Evolutionary conservation across 2,888 invertebrate species (phyloP).

Genomic region (Hofmannophila pseudospretella): DNA sequence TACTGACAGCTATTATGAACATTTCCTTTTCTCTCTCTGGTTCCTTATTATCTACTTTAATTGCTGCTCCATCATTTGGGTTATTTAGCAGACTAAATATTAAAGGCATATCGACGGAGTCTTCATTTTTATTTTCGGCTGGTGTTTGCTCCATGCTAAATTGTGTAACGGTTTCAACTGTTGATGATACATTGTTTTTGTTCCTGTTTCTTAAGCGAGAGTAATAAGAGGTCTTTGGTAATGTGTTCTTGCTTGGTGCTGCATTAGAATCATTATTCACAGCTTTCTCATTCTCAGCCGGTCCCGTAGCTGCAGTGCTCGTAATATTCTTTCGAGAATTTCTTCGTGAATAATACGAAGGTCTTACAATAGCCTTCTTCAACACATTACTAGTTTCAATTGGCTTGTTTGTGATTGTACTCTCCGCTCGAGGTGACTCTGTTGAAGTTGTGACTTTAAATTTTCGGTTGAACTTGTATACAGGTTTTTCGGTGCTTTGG

Average conservation of each 20-base stretch:
- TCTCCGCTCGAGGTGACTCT: conserved; percentile 34
- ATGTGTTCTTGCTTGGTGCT: conserved; percentile 5
- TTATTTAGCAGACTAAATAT: conserved; percentile 50
- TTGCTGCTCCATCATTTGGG: conserved; percentile 27
- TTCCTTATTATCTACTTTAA: conserved; percentile 21
- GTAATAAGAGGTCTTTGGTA: conserved; percentile 61
- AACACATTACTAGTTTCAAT: conserved; percentile 29
- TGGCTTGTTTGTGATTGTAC: conserved; percentile 29
- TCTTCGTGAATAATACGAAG: conserved; percentile 49
- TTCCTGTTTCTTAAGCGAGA: conserved; percentile 43
- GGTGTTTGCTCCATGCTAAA: conserved; percentile 14
- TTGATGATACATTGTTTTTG: conserved; percentile 10
- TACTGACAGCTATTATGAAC: conserved; percentile 52
- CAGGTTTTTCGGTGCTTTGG: conserved; percentile 35
- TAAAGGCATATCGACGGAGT: conserved; percentile 45
- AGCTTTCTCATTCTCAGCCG: conserved; percentile 21
- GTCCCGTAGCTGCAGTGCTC: conserved; percentile 29
- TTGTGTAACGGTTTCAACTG: conserved; percentile 15
- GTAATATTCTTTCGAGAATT: conserved; percentile 27
- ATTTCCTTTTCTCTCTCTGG: conserved; percentile 30
- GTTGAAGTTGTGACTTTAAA: conserved; percentile 44
- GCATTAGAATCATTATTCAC: conserved; percentile 17
- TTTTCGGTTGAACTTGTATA: conserved; percentile 58
- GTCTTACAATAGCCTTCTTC: conserved; percentile 46
- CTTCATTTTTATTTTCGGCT: conserved; percentile 41